Evolutionary conservation across 2,888 invertebrate species (phyloP).

Genomic region (Noctua comes): DNA sequence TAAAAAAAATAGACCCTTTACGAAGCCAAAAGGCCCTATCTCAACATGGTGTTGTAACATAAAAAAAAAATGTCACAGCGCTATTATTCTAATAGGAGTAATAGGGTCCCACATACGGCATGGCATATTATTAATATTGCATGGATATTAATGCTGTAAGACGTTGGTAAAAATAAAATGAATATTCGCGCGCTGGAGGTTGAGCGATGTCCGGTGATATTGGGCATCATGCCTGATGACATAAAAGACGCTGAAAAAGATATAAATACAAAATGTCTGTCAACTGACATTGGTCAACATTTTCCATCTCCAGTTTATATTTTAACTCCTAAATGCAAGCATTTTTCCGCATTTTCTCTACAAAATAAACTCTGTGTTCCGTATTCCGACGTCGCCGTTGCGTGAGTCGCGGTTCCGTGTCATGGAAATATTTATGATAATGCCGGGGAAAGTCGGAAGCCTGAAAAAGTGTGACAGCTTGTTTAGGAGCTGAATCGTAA

Average conservation of each 20-base stretch:
- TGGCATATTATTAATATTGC: too few species aligned
- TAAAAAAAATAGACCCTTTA: too few species aligned
- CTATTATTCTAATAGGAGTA: too few species aligned
- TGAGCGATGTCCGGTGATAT: too few species aligned
- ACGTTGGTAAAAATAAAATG: too few species aligned
- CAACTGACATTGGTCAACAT: background rate
- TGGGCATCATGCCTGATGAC: background rate
- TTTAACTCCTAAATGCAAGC: background rate
- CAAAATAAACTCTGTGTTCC: background rate
- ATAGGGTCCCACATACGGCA: background rate
- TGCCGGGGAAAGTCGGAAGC: slow-evolving; percentile 2
- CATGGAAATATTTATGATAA: slow-evolving; percentile 32
- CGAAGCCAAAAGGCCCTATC: too few species aligned
- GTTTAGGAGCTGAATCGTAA: background rate
- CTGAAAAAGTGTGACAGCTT: slow-evolving; percentile 30
- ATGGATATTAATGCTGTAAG: too few species aligned
- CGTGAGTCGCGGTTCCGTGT: background rate
- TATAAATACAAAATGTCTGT: background rate
- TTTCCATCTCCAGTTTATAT: background rate
- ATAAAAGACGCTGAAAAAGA: background rate
- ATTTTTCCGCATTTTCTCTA: too few species aligned
- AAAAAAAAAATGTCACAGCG: too few species aligned
- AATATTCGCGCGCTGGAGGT: too few species aligned
- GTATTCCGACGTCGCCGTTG: background rate
- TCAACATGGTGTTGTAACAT: too few species aligned